A percentile compares a stretch with the other conserved stretches of the same genome.
These are phyloP conservation scores for Gallirallus australis DNA, from an alignment of 2,797 vertebrate species.

Conservation along the genomic window DNA sequence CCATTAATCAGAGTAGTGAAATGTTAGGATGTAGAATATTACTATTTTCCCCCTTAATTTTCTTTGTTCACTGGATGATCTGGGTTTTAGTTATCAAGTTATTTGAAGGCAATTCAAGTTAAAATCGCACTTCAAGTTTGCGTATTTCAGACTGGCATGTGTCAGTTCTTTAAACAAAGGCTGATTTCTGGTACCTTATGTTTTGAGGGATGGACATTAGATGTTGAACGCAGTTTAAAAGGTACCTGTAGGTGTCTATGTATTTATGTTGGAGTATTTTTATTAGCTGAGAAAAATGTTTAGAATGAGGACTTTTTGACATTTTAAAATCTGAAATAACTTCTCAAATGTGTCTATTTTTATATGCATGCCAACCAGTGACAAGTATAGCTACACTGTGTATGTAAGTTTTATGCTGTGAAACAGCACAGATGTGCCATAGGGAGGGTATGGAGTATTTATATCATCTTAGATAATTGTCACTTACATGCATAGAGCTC, in stretches of 20 bases:
- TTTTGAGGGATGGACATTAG: neutral
- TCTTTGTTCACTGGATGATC: neutral
- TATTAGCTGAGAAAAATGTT: neutral
- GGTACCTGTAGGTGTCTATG: rapidly evolving
- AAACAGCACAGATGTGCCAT: neutral
- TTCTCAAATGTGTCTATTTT: neutral
- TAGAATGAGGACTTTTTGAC: neutral
- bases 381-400: neutral
- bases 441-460: neutral
- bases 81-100: neutral
- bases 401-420: neutral
- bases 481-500: neutral
- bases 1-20: neutral
- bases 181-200: neutral
- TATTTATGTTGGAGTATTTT: neutral
- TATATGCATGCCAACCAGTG: neutral
- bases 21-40: neutral
- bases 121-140: neutral
- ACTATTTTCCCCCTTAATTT: neutral
- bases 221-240: neutral
- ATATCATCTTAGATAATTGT: neutral
- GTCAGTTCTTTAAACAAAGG: neutral
- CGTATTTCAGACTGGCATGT: neutral
- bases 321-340: neutral
- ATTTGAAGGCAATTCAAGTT: neutral